Percentiles rank a stretch among this genome's conserved stretches.
Conservation (phyloP, 92 coral and sea anemone species). For the Porites lobata region DNA sequence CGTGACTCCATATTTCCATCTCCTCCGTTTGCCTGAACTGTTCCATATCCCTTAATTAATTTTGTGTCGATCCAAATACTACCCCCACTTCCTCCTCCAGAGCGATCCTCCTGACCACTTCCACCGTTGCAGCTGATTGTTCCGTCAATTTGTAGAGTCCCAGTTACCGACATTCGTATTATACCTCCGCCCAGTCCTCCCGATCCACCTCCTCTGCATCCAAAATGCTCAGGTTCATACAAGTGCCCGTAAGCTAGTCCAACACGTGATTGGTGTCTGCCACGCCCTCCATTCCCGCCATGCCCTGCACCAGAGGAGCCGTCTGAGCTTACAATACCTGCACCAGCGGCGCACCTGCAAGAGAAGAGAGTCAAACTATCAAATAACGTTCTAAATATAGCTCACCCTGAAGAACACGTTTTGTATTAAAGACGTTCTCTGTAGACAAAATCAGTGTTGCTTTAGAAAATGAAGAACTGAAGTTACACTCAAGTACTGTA, state of each 20-base stretch:
- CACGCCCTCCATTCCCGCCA: conserved; percentile 98
- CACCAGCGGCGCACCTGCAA: conserved; percentile 80
- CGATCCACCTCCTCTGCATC: conserved; percentile 93
- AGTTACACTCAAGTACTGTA: no score
- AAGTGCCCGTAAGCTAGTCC: conserved; percentile 95
- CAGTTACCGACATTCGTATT: conserved; percentile 82
- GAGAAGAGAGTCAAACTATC: background rate
- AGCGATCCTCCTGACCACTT: conserved; percentile 65
- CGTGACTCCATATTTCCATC: conserved; percentile 73
- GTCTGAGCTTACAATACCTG: conserved; percentile 70
- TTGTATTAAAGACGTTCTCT: no score
- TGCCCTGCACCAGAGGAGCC: conserved; percentile 99
- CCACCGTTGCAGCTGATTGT: conserved; percentile 88
- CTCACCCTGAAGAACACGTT: no score
- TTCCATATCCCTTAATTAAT: conserved; percentile 90
- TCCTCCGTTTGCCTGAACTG: conserved; percentile 94
- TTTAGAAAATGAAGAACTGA: no score
- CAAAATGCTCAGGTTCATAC: conserved; percentile 96
- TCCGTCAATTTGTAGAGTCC: conserved; percentile 88
- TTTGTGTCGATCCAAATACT: conserved; percentile 92
- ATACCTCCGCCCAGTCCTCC: conserved; percentile 99
- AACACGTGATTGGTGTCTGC: conserved; percentile 84
- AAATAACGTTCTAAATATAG: no score
- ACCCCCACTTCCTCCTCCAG: conserved; percentile 99
- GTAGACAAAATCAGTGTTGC: no score